Evolutionary conservation across 2,888 invertebrate species (phyloP).

Genomic region (Lasioglossum vierecki): DNA sequence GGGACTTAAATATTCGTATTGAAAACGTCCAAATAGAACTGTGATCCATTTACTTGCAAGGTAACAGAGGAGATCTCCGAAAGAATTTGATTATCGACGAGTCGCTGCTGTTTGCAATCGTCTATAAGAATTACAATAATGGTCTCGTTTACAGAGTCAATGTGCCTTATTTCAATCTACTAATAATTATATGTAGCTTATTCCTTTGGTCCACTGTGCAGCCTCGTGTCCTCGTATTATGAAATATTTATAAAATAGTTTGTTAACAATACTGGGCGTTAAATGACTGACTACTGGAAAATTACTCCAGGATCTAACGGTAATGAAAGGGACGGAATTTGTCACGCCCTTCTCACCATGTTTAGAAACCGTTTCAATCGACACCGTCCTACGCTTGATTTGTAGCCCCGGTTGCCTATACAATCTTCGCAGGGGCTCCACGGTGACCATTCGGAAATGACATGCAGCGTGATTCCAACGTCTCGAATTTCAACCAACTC

Average conservation of each 20-base stretch:
- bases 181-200: no score
- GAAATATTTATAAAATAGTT: neutral
- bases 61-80: slow-evolving; percentile 71
- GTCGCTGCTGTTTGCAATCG: slow-evolving; percentile 42
- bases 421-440: slow-evolving; percentile 86
- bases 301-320: neutral
- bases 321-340: neutral
- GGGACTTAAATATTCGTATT: neutral
- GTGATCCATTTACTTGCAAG: slow-evolving; percentile 76
- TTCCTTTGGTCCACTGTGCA: neutral
- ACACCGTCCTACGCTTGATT: slow-evolving; percentile 85
- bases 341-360: slow-evolving; percentile 48
- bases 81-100: slow-evolving; percentile 72
- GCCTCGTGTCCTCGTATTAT: neutral
- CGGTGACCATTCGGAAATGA: slow-evolving; percentile 85
- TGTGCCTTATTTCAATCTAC: no score
- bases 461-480: slow-evolving; percentile 83
- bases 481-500: slow-evolving; percentile 84
- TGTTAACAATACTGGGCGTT: neutral
- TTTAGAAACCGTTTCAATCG: slow-evolving; percentile 82
- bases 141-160: no score
- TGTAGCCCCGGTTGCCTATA: slow-evolving; percentile 79
- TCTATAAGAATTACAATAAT: slow-evolving; percentile 47
- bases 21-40: neutral
- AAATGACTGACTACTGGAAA: neutral